Percentiles rank a stretch among this genome's conserved stretches.
phyloP scores from a whole-genome alignment of 2,797 vertebrate species.

The Chloroceryle amazona region DNA sequence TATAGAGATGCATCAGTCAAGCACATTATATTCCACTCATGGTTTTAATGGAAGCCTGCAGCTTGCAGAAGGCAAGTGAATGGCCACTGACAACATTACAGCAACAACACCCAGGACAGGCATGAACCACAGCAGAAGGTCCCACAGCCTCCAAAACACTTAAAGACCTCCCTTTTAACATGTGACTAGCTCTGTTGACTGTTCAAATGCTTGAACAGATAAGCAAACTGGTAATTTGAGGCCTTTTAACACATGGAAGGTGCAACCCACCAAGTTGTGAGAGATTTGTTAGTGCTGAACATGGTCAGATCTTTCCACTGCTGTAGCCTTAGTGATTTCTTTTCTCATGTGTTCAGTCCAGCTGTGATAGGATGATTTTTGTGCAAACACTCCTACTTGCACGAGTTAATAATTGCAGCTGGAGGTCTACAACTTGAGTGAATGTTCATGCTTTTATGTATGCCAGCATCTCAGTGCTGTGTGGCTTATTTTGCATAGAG shows the following conservation, averaged over 20 bases:
- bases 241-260: neutral
- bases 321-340: neutral
- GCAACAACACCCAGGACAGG: neutral
- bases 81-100: neutral
- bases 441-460: neutral
- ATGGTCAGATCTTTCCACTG: neutral
- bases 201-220: neutral
- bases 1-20: conserved; percentile 34
- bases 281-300: neutral
- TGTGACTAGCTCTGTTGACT: neutral
- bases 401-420: neutral
- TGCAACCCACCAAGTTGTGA: neutral
- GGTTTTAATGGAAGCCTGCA: conserved; percentile 43
- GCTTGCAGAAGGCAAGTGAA: conserved; percentile 16
- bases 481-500: neutral
- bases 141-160: neutral
- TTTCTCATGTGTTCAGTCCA: neutral
- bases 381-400: neutral
- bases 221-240: neutral
- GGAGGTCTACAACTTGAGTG: neutral
- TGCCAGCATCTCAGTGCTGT: neutral
- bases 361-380: neutral
- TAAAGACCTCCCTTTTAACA: neutral
- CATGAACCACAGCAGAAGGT: neutral
- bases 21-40: conserved; percentile 19